phyloP scores from a whole-genome alignment of 2,797 vertebrate genomes.

The Rhabdophis nuchalis region DNA sequence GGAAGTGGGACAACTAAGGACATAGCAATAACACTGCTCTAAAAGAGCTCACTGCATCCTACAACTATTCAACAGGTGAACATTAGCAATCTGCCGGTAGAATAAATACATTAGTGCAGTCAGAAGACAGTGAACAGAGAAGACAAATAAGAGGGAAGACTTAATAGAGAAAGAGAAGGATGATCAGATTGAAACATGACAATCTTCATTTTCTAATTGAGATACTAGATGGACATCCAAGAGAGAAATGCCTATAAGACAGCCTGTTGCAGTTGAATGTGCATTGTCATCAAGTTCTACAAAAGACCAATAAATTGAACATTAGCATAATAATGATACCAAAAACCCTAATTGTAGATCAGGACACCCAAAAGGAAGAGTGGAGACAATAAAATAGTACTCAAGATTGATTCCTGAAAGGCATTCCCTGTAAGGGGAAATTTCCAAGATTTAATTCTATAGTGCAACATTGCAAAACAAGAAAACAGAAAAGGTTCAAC shows the following conservation, averaged over 20 bases:
- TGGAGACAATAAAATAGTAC: neutral
- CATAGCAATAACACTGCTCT: neutral
- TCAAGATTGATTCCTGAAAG: neutral
- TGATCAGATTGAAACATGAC: neutral
- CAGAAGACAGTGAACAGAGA: neutral
- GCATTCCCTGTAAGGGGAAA: neutral
- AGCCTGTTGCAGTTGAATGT: neutral
- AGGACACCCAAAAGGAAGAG: neutral
- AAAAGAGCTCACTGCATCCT: neutral
- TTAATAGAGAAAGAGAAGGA: neutral
- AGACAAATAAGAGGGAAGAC: neutral
- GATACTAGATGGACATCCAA: neutral
- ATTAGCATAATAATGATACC: neutral
- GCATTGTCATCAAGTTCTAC: neutral
- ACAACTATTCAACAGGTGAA: neutral
- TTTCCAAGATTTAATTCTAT: neutral
- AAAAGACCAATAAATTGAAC: neutral
- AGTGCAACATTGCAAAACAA: neutral
- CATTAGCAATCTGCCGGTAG: neutral
- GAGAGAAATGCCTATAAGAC: neutral
- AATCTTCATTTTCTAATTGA: neutral
- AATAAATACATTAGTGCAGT: neutral
- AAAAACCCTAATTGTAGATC: neutral
- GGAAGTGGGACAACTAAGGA: neutral
- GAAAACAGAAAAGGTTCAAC: neutral